Evolutionary conservation across 1,140 invertebrate genomes (phyloP).

Genomic region (Physella acuta): DNA sequence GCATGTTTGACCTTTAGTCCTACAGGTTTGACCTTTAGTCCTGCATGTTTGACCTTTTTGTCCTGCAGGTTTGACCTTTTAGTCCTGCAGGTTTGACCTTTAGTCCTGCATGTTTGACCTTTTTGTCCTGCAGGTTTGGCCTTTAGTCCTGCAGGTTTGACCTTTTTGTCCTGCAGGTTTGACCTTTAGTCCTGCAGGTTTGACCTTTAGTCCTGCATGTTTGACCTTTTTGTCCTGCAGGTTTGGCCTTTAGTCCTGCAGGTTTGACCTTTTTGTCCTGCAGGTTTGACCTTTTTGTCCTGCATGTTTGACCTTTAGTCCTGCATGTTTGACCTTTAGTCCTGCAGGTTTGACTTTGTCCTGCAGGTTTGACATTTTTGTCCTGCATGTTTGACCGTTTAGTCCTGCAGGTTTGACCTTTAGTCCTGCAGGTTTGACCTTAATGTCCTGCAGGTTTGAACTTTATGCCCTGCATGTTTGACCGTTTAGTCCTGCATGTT

Average conservation of each 20-base stretch:
- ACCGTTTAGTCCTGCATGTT: not conserved
- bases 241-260: not conserved
- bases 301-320: not conserved
- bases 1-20: not conserved
- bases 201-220: not conserved
- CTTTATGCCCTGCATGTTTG: not conserved
- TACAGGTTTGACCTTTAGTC: not conserved
- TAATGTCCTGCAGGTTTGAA: not conserved
- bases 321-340: not conserved
- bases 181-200: not conserved
- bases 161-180: not conserved
- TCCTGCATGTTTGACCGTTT: not conserved
- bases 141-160: not conserved
- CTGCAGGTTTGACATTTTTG: not conserved
- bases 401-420: slow-evolving; percentile 1
- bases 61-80: not conserved
- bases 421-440: not conserved
- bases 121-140: not conserved
- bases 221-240: not conserved
- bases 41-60: no score
- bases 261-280: not conserved
- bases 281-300: not conserved
- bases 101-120: not conserved
- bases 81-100: slow-evolving; percentile 1
- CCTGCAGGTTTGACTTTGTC: not conserved